Evolutionary conservation across 1,140 invertebrate genomes (phyloP).

Genomic region (Brachionus manjavacas): DNA sequence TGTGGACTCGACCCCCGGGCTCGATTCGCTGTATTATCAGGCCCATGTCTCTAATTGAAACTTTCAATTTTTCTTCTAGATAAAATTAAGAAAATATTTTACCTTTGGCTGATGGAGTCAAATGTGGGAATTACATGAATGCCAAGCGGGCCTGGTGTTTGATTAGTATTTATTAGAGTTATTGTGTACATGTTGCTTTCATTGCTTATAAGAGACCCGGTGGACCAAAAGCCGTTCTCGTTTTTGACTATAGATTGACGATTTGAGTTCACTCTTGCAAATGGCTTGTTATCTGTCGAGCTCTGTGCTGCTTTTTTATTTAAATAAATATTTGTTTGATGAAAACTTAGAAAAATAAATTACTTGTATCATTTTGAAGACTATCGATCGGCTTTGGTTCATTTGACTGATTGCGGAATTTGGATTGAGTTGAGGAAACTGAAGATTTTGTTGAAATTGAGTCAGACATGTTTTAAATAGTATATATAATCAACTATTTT

Average conservation of each 20-base stretch:
- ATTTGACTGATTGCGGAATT: neutral
- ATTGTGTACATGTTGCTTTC: neutral
- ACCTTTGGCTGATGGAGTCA: slow-evolving; percentile 61
- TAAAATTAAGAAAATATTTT: neutral
- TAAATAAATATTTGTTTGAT: neutral
- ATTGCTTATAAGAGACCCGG: neutral
- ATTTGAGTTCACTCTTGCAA: slow-evolving; percentile 5
- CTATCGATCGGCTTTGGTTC: neutral
- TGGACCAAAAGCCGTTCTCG: slow-evolving; percentile 8
- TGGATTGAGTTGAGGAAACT: neutral
- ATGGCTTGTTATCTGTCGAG: neutral
- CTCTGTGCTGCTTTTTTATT: neutral
- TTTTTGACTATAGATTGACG: slow-evolving; percentile 24
- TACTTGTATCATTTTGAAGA: neutral
- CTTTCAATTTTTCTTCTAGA: neutral
- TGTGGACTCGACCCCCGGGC: slow-evolving; percentile 71
- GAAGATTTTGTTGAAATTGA: neutral
- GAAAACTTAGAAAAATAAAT: neutral
- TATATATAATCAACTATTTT: neutral
- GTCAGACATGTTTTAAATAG: neutral
- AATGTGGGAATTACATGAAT: slow-evolving; percentile 80
- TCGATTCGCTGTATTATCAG: slow-evolving; percentile 80
- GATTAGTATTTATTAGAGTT: neutral
- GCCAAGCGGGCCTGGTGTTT: slow-evolving; percentile 69
- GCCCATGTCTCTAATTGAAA: slow-evolving; percentile 59